Evolutionary conservation across 2,113 vertebrate species (phyloP).

Genomic region (Rhinoptilus africanus): DNA sequence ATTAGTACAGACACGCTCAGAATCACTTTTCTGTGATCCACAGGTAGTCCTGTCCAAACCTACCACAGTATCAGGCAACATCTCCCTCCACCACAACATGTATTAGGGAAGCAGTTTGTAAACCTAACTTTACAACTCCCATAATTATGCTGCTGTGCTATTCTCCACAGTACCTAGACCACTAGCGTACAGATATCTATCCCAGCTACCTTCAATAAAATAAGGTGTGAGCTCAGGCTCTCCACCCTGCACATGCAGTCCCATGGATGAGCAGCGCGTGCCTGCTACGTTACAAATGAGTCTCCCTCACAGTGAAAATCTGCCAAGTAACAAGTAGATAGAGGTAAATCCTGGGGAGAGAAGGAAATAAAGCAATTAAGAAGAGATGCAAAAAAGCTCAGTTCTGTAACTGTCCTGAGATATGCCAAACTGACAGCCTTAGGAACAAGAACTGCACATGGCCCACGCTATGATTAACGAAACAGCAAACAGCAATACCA

Average conservation of each 20-base stretch:
- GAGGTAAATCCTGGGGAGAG: not conserved
- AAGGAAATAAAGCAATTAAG: not conserved
- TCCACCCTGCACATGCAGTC: accelerated
- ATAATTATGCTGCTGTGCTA: not conserved
- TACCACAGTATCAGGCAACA: not conserved
- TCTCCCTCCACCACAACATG: not conserved
- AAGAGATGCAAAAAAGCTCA: not conserved
- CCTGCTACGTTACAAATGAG: not conserved
- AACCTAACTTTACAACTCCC: not conserved
- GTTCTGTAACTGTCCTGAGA: not conserved
- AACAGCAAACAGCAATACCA: not conserved
- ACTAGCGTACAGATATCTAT: not conserved
- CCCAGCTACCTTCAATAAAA: not conserved
- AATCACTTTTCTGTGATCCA: not conserved
- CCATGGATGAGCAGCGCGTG: accelerated
- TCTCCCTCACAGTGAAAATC: not conserved
- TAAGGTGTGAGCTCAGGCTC: not conserved
- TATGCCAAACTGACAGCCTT: not conserved
- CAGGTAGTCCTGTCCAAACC: not conserved
- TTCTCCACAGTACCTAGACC: accelerated
- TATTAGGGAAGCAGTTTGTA: not conserved
- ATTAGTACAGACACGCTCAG: not conserved
- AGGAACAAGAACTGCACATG: not conserved
- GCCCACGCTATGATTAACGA: not conserved
- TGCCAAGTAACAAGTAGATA: not conserved